Evolutionary conservation across 2,888 invertebrate species (phyloP).

Genomic region (Fragum sueziense): DNA sequence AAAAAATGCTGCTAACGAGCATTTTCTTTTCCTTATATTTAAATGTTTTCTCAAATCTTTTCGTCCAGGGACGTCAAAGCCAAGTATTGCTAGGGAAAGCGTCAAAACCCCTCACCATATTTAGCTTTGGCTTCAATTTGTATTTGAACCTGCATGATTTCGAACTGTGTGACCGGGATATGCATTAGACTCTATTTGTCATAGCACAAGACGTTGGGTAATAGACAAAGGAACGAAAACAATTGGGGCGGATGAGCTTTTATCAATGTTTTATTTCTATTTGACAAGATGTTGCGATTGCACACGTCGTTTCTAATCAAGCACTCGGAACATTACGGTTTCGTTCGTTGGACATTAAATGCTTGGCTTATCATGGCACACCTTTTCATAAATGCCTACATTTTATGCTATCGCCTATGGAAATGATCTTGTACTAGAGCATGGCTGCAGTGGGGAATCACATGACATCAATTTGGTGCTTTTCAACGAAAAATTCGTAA

Average conservation of each 20-base stretch:
- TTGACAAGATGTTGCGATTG: conserved; percentile 12
- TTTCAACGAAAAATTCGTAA: no score
- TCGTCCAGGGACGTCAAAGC: no score
- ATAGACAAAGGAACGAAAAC: not conserved
- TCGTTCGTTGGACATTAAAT: not conserved
- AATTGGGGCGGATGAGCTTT: not conserved
- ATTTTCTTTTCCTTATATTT: no score
- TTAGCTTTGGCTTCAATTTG: no score
- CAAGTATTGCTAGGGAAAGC: no score
- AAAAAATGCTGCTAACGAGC: no score
- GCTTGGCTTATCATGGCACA: not conserved
- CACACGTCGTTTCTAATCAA: conserved; percentile 12
- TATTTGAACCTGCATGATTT: no score
- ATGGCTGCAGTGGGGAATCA: not conserved
- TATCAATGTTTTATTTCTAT: not conserved
- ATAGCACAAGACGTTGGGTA: not conserved
- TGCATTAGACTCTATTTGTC: no score
- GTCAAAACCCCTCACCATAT: no score
- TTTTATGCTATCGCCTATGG: not conserved
- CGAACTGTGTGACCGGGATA: no score
- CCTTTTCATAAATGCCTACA: not conserved
- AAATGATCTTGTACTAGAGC: not conserved
- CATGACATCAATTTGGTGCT: no score
- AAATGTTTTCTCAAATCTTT: no score
- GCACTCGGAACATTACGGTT: not conserved